Evolutionary conservation across 2,888 invertebrate species (phyloP).

Genomic region (Artemia sinica): DNA sequence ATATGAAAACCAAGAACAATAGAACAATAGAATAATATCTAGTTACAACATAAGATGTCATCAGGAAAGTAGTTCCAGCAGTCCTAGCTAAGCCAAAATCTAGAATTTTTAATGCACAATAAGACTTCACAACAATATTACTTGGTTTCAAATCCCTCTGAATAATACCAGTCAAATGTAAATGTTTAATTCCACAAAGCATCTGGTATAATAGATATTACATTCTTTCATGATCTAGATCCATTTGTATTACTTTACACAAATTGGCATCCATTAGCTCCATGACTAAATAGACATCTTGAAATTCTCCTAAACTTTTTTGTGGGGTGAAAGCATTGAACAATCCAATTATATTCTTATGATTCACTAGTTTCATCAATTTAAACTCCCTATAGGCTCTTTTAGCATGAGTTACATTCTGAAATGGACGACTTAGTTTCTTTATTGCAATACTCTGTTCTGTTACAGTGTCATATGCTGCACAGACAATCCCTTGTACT

Average conservation of each 20-base stretch:
- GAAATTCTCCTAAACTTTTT: slow-evolving; percentile 89
- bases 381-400: slow-evolving; percentile 98
- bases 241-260: slow-evolving; percentile 98
- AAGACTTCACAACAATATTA: slow-evolving; percentile 98
- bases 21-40: slow-evolving; percentile 56
- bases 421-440: slow-evolving; percentile 96
- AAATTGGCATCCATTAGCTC: slow-evolving; percentile 99
- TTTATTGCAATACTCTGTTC: slow-evolving; percentile 97
- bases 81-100: slow-evolving; percentile 97
- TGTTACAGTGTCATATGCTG: slow-evolving; percentile 86
- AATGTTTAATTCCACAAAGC: slow-evolving; percentile 98
- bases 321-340: slow-evolving; percentile 99
- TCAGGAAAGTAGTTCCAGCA: slow-evolving; percentile 96
- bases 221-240: slow-evolving; percentile 98
- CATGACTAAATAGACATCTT: slow-evolving; percentile 98
- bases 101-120: slow-evolving; percentile 96
- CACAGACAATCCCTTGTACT: slow-evolving; percentile 98
- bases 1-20: no score
- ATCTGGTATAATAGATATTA: slow-evolving; percentile 98
- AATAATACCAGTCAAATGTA: slow-evolving; percentile 96
- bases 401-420: slow-evolving; percentile 99
- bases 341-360: slow-evolving; percentile 98
- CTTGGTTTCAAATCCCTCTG: slow-evolving; percentile 98
- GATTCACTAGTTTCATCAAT: slow-evolving; percentile 98
- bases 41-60: slow-evolving; percentile 99